phyloP scores from a whole-genome alignment of 2,797 vertebrate species.

The Coranthus polyacanthus region DNA sequence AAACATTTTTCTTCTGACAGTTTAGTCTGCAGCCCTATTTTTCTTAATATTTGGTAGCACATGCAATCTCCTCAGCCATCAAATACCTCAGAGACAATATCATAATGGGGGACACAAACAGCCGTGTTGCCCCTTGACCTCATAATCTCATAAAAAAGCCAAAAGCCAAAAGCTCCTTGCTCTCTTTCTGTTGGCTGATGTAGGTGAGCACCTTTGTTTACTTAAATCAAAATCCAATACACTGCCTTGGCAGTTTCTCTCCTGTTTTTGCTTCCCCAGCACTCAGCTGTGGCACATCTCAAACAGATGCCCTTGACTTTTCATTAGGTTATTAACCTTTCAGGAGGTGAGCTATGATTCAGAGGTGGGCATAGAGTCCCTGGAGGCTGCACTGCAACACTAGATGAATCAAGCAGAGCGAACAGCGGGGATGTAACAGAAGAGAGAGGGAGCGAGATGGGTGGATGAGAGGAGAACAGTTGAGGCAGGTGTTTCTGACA shows the following conservation, averaged over 20 bases:
- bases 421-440: conserved; percentile 35
- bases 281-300: conserved; percentile 66
- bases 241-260: conserved; percentile 57
- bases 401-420: conserved; percentile 58
- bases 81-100: conserved; percentile 57
- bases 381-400: conserved; percentile 46
- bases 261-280: conserved; percentile 53
- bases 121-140: conserved; percentile 55
- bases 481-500: conserved; percentile 57
- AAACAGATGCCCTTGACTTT: conserved; percentile 83
- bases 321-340: conserved; percentile 85
- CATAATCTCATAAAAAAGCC: conserved; percentile 54
- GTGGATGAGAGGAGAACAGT: conserved; percentile 45
- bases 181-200: conserved; percentile 32
- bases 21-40: conserved; percentile 33
- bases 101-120: conserved; percentile 62
- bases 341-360: conserved; percentile 74
- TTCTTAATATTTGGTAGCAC: conserved; percentile 45
- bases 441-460: conserved; percentile 12
- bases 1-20: conserved; percentile 56
- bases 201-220: conserved; percentile 73
- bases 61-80: conserved; percentile 25
- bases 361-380: conserved; percentile 61
- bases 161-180: conserved; percentile 36
- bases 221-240: conserved; percentile 83